Evolutionary conservation across 2,113 vertebrate genomes (phyloP).

Genomic region (Phoxinus phoxinus): DNA sequence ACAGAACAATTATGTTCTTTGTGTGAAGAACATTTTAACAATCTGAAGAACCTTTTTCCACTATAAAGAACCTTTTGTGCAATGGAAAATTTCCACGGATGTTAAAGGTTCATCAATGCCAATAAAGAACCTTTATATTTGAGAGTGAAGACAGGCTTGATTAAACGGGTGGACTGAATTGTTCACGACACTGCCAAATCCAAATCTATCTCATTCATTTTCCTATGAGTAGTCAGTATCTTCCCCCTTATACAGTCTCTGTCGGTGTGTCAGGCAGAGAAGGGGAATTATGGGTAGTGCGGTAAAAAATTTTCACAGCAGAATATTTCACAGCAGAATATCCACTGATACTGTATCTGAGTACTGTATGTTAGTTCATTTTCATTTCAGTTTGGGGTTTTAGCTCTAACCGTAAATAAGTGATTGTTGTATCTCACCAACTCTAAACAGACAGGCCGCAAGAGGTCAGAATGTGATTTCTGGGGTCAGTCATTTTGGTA

Average conservation of each 20-base stretch:
- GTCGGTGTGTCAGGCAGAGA: not conserved
- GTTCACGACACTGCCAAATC: not conserved
- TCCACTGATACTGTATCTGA: not conserved
- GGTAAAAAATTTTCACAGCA: not conserved
- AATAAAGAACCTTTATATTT: too few relatives aligned
- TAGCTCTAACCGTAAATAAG: not conserved
- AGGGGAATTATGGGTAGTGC: not conserved
- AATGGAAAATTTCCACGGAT: too few relatives aligned
- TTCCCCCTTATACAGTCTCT: not conserved
- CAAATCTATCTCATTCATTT: not conserved
- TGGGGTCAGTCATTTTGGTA: conserved; percentile 51
- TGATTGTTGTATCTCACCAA: not conserved
- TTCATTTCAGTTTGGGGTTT: not conserved
- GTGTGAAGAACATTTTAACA: too few relatives aligned
- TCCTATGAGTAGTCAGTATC: not conserved
- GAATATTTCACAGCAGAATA: conserved; percentile 14
- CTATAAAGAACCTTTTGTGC: too few relatives aligned
- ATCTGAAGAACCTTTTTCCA: too few relatives aligned
- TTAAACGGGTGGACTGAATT: not conserved
- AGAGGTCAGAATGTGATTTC: conserved; percentile 37
- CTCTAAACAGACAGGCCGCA: not conserved
- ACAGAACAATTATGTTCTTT: too few relatives aligned
- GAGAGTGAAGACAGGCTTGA: not conserved
- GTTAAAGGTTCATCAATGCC: too few relatives aligned
- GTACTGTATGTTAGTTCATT: not conserved